phyloP scores from a whole-genome alignment of 2,797 vertebrate genomes.

The Botia kubotai region DNA sequence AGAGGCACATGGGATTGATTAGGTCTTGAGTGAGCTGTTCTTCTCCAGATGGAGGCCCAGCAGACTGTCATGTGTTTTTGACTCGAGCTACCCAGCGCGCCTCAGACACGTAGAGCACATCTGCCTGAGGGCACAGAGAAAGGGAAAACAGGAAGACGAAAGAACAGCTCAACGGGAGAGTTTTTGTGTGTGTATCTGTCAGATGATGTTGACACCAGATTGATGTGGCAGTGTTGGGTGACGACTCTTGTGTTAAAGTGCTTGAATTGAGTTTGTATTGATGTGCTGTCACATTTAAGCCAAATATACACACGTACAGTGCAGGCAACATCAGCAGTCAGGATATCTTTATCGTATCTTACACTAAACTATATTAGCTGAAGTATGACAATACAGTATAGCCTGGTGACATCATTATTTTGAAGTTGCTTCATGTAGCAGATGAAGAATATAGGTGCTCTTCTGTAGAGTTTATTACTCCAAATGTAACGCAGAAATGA shows the following conservation, averaged over 20 bases:
- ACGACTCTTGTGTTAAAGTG: slow-evolving; percentile 13
- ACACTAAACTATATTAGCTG: background rate
- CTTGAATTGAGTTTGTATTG: slow-evolving; percentile 34
- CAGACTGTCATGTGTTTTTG: slow-evolving; percentile 52
- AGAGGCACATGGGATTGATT: slow-evolving; percentile 53
- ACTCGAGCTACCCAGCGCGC: slow-evolving; percentile 2
- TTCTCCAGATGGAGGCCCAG: slow-evolving; percentile 35
- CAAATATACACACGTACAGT: background rate
- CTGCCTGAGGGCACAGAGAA: slow-evolving; percentile 2
- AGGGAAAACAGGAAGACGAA: slow-evolving; percentile 1
- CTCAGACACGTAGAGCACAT: slow-evolving; percentile 12
- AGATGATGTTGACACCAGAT: slow-evolving; percentile 13
- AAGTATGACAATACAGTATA: background rate
- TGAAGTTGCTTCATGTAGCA: no score
- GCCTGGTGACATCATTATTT: no score
- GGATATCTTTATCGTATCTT: background rate
- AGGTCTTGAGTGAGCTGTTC: slow-evolving; percentile 33
- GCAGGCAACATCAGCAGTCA: background rate
- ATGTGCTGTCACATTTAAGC: slow-evolving; percentile 1
- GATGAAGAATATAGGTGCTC: no score
- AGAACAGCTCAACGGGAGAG: slow-evolving; percentile 9
- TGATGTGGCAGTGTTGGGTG: slow-evolving; percentile 12
- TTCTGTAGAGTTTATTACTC: no score
- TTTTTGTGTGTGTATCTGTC: slow-evolving; percentile 5
- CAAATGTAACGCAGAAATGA: no score